Percentiles rank a stretch among this genome's conserved stretches.
phyloP scores from a whole-genome alignment of 2,113 vertebrate genomes.

The Lasiurus cinereus region DNA sequence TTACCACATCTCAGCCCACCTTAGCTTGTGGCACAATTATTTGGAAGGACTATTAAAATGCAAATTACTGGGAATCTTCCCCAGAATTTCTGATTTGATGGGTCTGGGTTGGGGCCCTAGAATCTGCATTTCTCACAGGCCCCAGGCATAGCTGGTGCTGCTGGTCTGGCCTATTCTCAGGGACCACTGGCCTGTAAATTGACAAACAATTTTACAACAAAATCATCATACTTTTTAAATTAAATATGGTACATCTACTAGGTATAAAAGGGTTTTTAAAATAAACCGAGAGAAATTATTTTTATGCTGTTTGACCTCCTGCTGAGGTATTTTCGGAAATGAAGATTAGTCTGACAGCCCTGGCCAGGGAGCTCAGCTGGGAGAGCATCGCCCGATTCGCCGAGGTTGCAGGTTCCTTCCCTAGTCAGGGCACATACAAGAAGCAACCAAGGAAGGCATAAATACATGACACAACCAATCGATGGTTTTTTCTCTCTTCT shows the following conservation, averaged over 20 bases:
- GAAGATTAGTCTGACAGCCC: neutral
- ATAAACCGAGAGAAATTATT: neutral
- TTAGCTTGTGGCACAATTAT: neutral
- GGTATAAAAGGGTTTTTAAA: neutral
- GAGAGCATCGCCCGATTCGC: neutral
- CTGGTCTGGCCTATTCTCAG: neutral
- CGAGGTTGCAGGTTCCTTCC: neutral
- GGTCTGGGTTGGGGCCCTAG: neutral
- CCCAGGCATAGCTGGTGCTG: neutral
- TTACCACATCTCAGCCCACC: neutral
- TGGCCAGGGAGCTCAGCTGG: neutral
- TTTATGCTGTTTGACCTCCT: neutral
- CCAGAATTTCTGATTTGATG: neutral
- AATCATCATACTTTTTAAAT: neutral
- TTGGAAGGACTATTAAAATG: neutral
- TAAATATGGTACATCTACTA: neutral
- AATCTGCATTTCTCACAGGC: neutral
- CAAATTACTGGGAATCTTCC: neutral
- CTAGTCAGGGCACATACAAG: neutral
- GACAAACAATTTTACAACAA: neutral
- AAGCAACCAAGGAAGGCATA: neutral
- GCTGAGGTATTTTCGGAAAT: neutral
- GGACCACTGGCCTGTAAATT: neutral
- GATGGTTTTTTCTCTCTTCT: neutral
- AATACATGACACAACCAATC: neutral